phyloP scores from a whole-genome alignment of 1,140 invertebrate genomes.

The Caenorhabditis remanei region DNA sequence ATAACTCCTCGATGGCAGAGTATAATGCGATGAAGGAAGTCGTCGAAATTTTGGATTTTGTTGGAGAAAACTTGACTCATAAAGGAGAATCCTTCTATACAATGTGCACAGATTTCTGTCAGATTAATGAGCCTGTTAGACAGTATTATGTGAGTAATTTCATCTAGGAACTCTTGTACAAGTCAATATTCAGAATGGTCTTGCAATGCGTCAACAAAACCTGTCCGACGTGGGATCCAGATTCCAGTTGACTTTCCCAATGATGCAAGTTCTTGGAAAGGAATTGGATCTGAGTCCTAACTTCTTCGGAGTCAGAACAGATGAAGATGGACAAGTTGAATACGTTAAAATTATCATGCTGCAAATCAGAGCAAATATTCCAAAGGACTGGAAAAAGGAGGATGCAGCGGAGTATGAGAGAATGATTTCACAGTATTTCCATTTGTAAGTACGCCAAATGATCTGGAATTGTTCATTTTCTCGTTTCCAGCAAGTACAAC shows the following conservation, averaged over 20 bases:
- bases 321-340: conserved; percentile 41
- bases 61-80: conserved; percentile 57
- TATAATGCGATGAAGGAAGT: conserved; percentile 55
- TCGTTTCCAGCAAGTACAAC: conserved; percentile 60
- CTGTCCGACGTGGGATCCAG: conserved; percentile 60
- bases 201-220: conserved; percentile 51
- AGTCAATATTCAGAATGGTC: conserved; percentile 61
- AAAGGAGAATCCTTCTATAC: conserved; percentile 69
- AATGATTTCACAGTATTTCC: conserved; percentile 60
- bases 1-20: conserved; percentile 45
- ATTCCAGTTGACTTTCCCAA: conserved; percentile 75
- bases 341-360: conserved; percentile 58
- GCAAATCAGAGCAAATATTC: conserved; percentile 63
- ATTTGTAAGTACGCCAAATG: not conserved
- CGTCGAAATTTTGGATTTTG: conserved; percentile 50
- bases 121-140: conserved; percentile 75
- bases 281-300: conserved; percentile 77
- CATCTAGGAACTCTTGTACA: not conserved
- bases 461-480: conserved; percentile 52
- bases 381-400: conserved; percentile 56
- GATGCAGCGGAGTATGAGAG: conserved; percentile 60
- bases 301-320: conserved; percentile 73
- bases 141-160: conserved; percentile 73
- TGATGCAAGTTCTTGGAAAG: conserved; percentile 77
- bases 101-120: conserved; percentile 76